Base-by-base conservation (phyloP, 1,140 invertebrate species). In the Euura saliciscinereae region DNA sequence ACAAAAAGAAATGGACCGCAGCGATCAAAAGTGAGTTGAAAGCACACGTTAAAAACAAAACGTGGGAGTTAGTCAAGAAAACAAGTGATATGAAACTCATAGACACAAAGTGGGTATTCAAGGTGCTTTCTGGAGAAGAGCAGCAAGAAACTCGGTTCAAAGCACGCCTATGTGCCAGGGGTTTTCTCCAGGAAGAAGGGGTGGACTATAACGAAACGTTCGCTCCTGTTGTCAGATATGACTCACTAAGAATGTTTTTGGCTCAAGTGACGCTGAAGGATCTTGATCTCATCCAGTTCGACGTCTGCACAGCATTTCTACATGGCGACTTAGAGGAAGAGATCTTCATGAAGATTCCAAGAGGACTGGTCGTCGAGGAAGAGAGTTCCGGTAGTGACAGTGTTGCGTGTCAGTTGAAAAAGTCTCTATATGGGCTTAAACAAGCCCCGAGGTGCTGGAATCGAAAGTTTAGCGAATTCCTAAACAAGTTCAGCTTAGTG, bases 401-500 rank as follows among this genome's bases (percentile, higher is more conserved):
- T 28, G 74, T 69, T 75, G 75, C 76, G 68, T 83, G 73, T 11
- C 75, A 70, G 46, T 46, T 86, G 6, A 82, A 81, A 13, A 87
- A 85, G 75, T 78, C 80, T 3, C 44, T 88, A 2, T 89, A 88
- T 74, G 86, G 84, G 4, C 69, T 89, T 6, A 86, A 88, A 73
- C 86, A 89, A 71, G 78, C 85, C 10, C 82, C 85, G 5, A 71
- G 82, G 44, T 77, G 75, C 6, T 89, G 87, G 86, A 84, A 87
- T 74, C 71, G 78, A 13, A 78, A 71, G 8, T 77, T 82, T 65
- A 68, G 44, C 45, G n/a, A 42, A 2, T 76, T 75, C 6, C 59
- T 79, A 1, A 70, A 64, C 13, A 11, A 64, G 4, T 45, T 74
- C 8, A 69, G 51, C 0, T 45, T 74, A 3, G 28, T 43, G 10